Evolutionary conservation across 2,113 vertebrate species (phyloP), one percentile per base, ranked within the genome.

Genomic region (Lanius collurio): DNA sequence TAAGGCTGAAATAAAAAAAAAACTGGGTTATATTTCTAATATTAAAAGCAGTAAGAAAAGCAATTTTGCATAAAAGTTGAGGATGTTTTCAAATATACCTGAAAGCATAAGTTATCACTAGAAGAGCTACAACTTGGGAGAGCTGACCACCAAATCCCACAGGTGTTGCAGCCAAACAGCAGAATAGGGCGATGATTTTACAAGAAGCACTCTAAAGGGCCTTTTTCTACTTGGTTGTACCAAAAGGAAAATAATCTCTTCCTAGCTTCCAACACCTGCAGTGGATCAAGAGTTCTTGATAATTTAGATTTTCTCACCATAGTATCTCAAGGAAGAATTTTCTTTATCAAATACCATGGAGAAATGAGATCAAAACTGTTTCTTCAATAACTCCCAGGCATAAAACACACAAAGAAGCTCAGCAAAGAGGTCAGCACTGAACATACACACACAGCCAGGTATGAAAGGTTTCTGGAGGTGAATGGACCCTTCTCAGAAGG

Each of bases 391-490:
- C 22, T 42, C 70, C 50, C 1, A 0, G 35, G 21, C 15, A 62
- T 21, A 81, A 53, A 74, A 39, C n/a, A n/a, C 26, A 20, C 1
- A 14, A 65, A 57, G 23, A 28, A 92, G 24, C 46, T 46, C 18
- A 12, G n/a, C 1, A 2, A 64, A 65, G 50, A 62, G 28, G 15
- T 69, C 49, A 73, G 33, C 8, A 18, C 31, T 62, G 63, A 68
- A 53, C 26, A 49, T 5, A 49, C 0, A 3, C 30, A 53, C 0
- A 1, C 4, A 69, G 41, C 4, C 2, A 6, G 46, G 12, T 41
- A 42, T 14, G 50, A 80, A 65, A 62, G 15, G 6, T 30, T 77
- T 83, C 81, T 80, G 64, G 55, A 67, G 18, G 22, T 46, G 26
- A 93, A 56, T 4, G 0, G n/a, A 46, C 18, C 27, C n/a, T 73